Percentiles rank a stretch among this genome's conserved stretches.
phyloP scores from a whole-genome alignment of 2,113 vertebrate species.

The Podarcis raffonei region DNA sequence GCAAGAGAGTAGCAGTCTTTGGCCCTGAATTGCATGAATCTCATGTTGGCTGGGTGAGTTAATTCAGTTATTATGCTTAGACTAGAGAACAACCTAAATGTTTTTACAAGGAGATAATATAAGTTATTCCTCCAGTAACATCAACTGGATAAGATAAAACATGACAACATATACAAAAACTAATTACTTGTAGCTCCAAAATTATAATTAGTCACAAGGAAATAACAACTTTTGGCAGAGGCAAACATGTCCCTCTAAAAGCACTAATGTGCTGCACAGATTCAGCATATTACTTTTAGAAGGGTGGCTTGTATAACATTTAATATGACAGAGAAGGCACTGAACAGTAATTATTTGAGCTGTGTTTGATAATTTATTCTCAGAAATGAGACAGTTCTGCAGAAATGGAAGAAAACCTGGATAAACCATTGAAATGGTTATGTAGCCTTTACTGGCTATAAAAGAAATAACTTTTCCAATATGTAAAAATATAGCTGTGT shows the following conservation, averaged over 20 bases:
- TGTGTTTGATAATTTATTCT: constrained; percentile 35
- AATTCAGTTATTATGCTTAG: constrained; percentile 98
- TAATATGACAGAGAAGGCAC: constrained; percentile 34
- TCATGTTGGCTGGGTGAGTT: constrained; percentile 97
- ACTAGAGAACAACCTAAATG: constrained; percentile 90
- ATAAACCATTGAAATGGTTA: neutral
- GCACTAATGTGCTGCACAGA: constrained; percentile 17
- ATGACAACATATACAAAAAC: neutral
- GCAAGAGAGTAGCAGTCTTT: constrained; percentile 98
- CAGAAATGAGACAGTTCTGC: neutral
- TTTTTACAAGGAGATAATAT: constrained; percentile 29
- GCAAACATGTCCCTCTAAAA: constrained; percentile 12
- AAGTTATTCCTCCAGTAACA: constrained; percentile 42
- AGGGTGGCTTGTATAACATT: constrained; percentile 21
- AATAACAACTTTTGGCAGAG: neutral
- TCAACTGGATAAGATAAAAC: neutral
- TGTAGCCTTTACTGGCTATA: neutral
- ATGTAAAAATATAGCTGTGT: neutral
- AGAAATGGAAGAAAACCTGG: neutral
- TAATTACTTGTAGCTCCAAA: neutral
- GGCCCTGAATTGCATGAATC: constrained; percentile 98
- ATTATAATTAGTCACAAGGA: constrained; percentile 40
- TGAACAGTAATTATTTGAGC: constrained; percentile 18
- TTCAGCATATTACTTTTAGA: constrained; percentile 14
- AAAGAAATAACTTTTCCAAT: neutral